Conservation (phyloP, 53 echinoderm and acorn worm genomes). For the Crossaster papposus region DNA sequence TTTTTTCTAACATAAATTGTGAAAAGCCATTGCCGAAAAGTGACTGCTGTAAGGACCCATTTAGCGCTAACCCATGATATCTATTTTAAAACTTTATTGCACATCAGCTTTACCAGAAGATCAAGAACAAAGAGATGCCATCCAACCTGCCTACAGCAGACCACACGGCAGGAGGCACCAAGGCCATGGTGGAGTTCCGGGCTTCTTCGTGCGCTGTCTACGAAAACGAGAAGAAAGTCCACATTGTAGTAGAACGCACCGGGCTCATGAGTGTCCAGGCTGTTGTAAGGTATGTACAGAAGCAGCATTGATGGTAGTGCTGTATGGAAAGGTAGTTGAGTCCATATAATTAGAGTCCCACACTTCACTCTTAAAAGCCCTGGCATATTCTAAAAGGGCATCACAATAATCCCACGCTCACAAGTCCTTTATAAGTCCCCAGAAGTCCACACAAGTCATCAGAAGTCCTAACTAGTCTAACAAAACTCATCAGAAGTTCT, state of each 20-base stretch:
- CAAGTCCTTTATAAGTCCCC: too few relatives aligned
- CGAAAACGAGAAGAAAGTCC: slow-evolving; percentile 93
- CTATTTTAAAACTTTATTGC: neutral
- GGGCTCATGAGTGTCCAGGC: slow-evolving; percentile 85
- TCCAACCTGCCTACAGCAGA: slow-evolving; percentile 69
- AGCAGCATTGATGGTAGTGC: too few relatives aligned
- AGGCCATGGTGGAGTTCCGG: slow-evolving; percentile 87
- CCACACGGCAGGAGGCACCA: slow-evolving; percentile 72
- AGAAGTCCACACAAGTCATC: too few relatives aligned
- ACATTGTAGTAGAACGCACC: slow-evolving; percentile 76
- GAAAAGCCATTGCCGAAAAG: too few relatives aligned
- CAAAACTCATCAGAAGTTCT: too few relatives aligned
- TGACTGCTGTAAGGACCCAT: neutral
- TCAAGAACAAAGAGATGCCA: slow-evolving; percentile 89
- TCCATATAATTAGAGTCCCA: neutral
- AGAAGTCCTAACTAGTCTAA: too few relatives aligned
- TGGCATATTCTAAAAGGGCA: too few relatives aligned
- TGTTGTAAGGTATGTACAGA: slow-evolving; percentile 76
- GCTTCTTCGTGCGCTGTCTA: slow-evolving; percentile 86
- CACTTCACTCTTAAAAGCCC: too few relatives aligned
- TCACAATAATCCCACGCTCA: too few relatives aligned
- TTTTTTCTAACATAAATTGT: too few relatives aligned
- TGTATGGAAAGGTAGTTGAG: neutral
- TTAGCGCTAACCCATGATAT: too few relatives aligned
- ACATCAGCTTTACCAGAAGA: slow-evolving; percentile 80